A percentile compares a stretch with the other conserved stretches of the same genome.
Conservation (phyloP, 1,140 invertebrate genomes). For the Zaprionus taronus region DNA sequence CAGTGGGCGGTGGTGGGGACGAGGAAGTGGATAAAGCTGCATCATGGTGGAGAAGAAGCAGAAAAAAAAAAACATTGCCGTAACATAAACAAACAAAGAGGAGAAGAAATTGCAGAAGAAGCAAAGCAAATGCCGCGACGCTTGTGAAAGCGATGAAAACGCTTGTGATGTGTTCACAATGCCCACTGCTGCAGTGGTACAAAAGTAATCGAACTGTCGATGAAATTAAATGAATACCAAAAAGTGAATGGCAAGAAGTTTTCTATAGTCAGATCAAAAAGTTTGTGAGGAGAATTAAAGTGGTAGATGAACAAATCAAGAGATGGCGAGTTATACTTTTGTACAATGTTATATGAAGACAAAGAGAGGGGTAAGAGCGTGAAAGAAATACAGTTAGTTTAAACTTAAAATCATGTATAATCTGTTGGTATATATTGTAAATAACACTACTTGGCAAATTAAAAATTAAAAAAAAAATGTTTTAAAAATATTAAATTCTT, state of each 20-base stretch:
- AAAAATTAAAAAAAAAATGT: no score
- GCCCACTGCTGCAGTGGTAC: conserved; percentile 32
- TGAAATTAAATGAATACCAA: conserved; percentile 10
- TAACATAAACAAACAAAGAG: conserved; percentile 63
- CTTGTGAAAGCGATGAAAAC: conserved; percentile 57
- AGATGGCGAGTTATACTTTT: background rate
- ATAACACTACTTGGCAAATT: background rate
- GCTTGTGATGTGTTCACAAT: conserved; percentile 47
- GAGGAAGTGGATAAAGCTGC: conserved; percentile 13
- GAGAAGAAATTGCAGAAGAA: conserved; percentile 13
- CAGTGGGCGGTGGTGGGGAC: background rate
- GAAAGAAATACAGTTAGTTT: background rate
- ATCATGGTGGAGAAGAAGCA: conserved; percentile 7
- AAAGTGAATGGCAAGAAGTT: background rate
- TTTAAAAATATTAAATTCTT: no score
- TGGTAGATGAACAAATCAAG: background rate
- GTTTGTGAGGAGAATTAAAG: background rate
- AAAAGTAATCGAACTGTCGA: conserved; percentile 16
- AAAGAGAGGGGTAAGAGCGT: no score
- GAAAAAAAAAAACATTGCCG: conserved; percentile 59
- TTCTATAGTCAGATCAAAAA: conserved; percentile 3
- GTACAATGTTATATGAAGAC: background rate
- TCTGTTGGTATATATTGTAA: no score
- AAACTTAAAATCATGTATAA: background rate
- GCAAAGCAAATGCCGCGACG: conserved; percentile 40